Percentiles rank a stretch among this genome's conserved stretches.
Conservation (phyloP, 2,797 vertebrate species). For the Tangara arthus region DNA sequence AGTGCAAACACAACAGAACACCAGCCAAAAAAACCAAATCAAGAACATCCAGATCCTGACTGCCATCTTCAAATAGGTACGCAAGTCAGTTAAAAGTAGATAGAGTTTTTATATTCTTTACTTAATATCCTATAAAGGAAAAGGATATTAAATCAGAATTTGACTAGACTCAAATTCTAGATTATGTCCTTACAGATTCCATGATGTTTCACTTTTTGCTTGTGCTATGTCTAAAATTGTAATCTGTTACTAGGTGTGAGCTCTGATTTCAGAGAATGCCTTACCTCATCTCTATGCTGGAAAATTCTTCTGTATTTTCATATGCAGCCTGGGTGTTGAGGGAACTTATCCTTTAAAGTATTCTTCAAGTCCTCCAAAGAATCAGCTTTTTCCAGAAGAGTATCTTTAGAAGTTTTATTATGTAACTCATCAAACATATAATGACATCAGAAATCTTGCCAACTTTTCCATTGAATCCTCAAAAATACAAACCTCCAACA, state of each 20-base stretch:
- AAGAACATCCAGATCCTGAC: not conserved
- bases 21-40: not conserved
- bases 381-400: not conserved
- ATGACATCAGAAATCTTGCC: not conserved
- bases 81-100: not conserved
- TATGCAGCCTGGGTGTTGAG: not conserved
- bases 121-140: not conserved
- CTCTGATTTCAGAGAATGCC: not conserved
- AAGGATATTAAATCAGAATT: not conserved
- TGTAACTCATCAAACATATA: not conserved
- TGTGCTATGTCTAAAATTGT: not conserved
- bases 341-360: not conserved
- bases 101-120: not conserved
- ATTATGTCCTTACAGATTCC: not conserved
- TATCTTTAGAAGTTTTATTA: not conserved
- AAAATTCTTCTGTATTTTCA: not conserved
- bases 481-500: not conserved
- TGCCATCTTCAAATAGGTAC: not conserved
- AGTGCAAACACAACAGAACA: not conserved
- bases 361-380: not conserved
- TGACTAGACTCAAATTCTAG: not conserved
- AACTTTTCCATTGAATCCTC: not conserved
- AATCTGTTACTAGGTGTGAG: not conserved
- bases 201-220: not conserved
- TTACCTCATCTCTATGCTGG: not conserved